Base-by-base conservation (phyloP, 2,113 vertebrate species). In the Myotis lucifugus region DNA sequence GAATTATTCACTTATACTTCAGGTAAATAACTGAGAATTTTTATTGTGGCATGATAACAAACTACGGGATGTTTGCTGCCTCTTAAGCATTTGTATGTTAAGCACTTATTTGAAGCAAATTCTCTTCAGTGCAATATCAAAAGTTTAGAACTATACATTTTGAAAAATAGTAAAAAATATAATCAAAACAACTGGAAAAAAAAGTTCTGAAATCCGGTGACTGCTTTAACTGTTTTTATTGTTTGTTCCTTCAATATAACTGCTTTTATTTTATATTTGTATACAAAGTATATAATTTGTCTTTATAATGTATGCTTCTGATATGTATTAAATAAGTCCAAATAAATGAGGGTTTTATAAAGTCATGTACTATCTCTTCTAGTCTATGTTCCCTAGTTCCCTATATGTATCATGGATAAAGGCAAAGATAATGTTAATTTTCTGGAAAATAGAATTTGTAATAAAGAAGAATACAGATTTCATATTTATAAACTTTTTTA, bases 331-430 rank as follows among this genome's bases (percentile, higher is more conserved):
- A 83, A 48, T 90, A 54, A 90, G 32, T 88, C 52, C 70, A 84
- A 78, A 52, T 94, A 77, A 95, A 84, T 87, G n/a, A 90, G 19
- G 5, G 14, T 54, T 94, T 79, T 61, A 29, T 66, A 93, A 86
- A 79, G 42, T 23, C 73, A 59, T 70, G 64, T 17, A 27, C 6
- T 40, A 0, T 12, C 11, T 87, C 23, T 88, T 72, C 18, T 34
- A 59, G 10, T 74, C 50, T 86, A 27, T 37, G 21, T 85, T 69
- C 4, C 42, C 3, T 69, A 34, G 34, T 29, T 92, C 23, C 37
- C 50, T 84, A 66, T 61, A 11, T 69, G 19, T 56, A 5, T 32
- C 72, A 15, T 59, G 17, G 17, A 86, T 2, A 94, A 85, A 91
- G n/a, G 21, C 72, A 42, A 94, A 56, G n/a, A 61, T 59, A 42